Evolutionary conservation across 2,797 vertebrate genomes (phyloP), one percentile per base, ranked within the genome.

Genomic region (Enteromius argenteus): DNA sequence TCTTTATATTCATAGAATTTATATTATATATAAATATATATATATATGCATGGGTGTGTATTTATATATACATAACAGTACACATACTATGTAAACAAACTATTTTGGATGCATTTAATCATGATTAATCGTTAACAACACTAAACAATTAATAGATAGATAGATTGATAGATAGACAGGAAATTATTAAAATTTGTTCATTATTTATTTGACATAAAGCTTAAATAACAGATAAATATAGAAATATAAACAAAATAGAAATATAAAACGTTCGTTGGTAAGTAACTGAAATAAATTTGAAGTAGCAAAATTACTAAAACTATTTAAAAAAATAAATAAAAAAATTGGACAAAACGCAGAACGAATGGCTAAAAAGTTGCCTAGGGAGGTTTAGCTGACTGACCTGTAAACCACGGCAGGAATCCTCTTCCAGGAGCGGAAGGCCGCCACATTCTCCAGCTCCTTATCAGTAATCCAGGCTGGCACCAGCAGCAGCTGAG

Each of bases 401-500:
- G 86, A 99, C 98, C 98, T 98, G 91, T 98, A 99, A 88, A 99
- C 95, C 37, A 99, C 98, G 0, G 96, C 94, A 15, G 98, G 98
- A 93, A 99, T 97, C 88, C 98, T 97, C 87, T 99, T 99, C 98
- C 97, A 99, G 85, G 98, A 98, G 35, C 98, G 96, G 93, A 99
- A 99, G 87, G 96, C 95, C 0, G 97, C 96, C 90, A 99, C 98
- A 2, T 97, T 99, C 91, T 99, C 98, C 85, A 99, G 94, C 91
- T 99, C 98, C 90, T 98, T 98, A 91, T 99, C 98, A 0, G 98
- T 99, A 94, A 99, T 98, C 97, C 97, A 98, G 84, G 96, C 98
- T 3, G 98, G 98, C 82, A 99, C 97, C 75, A 99, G 95, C 88
- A 99, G 96, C 85, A 97, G 97, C 93, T 99, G 97, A 30, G 98